These are phyloP conservation scores for Plumapathes pennacea DNA, from an alignment of 92 coral and sea anemone genomes.

Conservation along the genomic window DNA sequence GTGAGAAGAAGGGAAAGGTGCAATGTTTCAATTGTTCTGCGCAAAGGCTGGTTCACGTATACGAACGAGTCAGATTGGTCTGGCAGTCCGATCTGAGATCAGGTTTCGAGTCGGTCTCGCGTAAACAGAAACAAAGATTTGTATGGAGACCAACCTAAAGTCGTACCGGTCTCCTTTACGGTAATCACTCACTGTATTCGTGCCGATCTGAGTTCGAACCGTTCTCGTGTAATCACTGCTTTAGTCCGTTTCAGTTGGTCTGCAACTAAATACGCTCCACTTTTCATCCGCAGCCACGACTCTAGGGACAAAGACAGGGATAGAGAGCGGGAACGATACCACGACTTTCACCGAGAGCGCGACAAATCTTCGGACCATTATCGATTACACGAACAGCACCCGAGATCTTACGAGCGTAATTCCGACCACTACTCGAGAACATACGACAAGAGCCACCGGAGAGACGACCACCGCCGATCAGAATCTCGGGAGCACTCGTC, in stretches of 20 bases:
- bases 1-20: conserved; percentile 21
- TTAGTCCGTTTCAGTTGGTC: neutral
- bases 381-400: conserved; percentile 63
- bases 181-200: neutral
- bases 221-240: neutral
- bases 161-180: no score
- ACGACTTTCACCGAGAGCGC: conserved; percentile 66
- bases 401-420: conserved; percentile 66
- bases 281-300: conserved; percentile 38
- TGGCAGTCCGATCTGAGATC: no score
- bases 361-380: conserved; percentile 75
- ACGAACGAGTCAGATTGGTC: neutral
- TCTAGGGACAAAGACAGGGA: conserved; percentile 37
- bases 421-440: conserved; percentile 78
- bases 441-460: conserved; percentile 55
- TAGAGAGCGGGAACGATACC: conserved; percentile 33
- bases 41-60: neutral
- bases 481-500: conserved; percentile 69
- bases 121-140: no score
- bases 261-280: neutral
- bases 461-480: conserved; percentile 72
- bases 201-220: neutral
- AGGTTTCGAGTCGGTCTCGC: neutral
- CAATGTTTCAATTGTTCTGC: neutral
- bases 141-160: no score